Evolutionary conservation across 2,888 invertebrate species (phyloP), one percentile per base, ranked within the genome.

Genomic region (Athrips mouffetella): DNA sequence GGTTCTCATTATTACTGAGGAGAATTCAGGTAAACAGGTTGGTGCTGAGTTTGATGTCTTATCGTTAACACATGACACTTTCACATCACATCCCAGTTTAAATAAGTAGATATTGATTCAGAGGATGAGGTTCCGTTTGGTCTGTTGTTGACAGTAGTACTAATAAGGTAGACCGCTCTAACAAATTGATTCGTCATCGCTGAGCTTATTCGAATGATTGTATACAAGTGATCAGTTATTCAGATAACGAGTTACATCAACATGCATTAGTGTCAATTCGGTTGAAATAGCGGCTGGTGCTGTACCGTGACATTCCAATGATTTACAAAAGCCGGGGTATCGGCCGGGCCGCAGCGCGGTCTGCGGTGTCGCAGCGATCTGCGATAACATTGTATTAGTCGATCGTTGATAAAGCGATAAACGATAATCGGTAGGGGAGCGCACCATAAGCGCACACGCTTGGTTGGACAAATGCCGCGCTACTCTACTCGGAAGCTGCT

Each of bases 331-430:
- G 54, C 45, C 18, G 57, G 52, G 54, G 47, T 47, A 48, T 42
- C 53, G 58, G 61, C 52, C 59, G 53, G 55, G 53, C 52, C 51
- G 20, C 21, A n/a, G n/a, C n/a, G n/a, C 37, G 57, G 52, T 49
- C 57, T 57, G 53, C 58, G 45, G 54, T 54, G 60, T 62, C 51
- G 55, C 55, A 50, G 52, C 52, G 63, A 63, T 64, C 57, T 49
- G 57, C 39, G 78, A 77, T 78, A 76, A 67, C 76, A 79, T 77
- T 79, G 75, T 78, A 60, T 53, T 45, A 59, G 58, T 59, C 65
- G 73, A 76, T 45, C 60, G 58, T 58, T 65, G 73, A 76, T 77
- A 67, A 59, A 64, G 64, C 65, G 70, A 76, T 76, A 76, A 68
- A 65, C 59, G 60, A 59, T 60, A 39, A 48, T 25, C 44, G 21